A percentile compares a stretch with the other conserved stretches of the same genome.
These are phyloP conservation scores for Mormyrops boulengeri DNA, from an alignment of 2,797 vertebrate species.

Conservation along the genomic window DNA sequence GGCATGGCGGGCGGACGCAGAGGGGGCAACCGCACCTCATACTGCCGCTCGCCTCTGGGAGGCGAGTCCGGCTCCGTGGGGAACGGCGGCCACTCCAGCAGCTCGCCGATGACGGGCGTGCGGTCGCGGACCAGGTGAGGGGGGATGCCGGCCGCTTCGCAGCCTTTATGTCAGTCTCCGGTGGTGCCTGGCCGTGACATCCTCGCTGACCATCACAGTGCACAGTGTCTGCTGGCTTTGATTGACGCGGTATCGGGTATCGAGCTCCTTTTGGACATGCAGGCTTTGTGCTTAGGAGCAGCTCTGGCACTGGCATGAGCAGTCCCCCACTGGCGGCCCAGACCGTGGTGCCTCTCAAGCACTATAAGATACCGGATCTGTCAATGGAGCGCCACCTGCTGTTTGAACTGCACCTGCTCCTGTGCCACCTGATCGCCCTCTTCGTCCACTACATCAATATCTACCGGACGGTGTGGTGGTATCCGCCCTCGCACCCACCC, in stretches of 20 bases:
- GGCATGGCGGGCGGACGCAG: conserved; percentile 88
- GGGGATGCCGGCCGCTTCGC: neutral
- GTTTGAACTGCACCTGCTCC: conserved; percentile 93
- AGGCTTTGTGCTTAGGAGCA: conserved; percentile 63
- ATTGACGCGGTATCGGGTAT: neutral
- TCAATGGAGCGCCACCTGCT: conserved; percentile 82
- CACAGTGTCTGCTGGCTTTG: neutral
- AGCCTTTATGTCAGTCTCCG: neutral
- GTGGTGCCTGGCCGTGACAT: neutral
- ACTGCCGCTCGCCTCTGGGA: conserved; percentile 84
- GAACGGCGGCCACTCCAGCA: conserved; percentile 74
- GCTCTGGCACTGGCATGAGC: conserved; percentile 83
- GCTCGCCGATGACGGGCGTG: conserved; percentile 82
- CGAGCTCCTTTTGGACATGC: neutral
- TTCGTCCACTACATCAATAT: conserved; percentile 99
- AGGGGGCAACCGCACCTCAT: conserved; percentile 86
- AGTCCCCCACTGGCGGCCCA: conserved; percentile 90
- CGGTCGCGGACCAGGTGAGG: conserved; percentile 82
- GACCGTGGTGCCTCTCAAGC: conserved; percentile 86
- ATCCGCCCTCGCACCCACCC: conserved; percentile 87
- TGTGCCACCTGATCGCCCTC: conserved; percentile 90
- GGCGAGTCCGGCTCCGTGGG: conserved; percentile 77
- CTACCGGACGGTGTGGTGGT: conserved; percentile 99
- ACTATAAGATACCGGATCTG: conserved; percentile 94
- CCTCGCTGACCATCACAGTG: neutral